Evolutionary conservation across 2,888 invertebrate species (phyloP), one percentile per base, ranked within the genome.

Genomic region (Camptogramma bilineatum): DNA sequence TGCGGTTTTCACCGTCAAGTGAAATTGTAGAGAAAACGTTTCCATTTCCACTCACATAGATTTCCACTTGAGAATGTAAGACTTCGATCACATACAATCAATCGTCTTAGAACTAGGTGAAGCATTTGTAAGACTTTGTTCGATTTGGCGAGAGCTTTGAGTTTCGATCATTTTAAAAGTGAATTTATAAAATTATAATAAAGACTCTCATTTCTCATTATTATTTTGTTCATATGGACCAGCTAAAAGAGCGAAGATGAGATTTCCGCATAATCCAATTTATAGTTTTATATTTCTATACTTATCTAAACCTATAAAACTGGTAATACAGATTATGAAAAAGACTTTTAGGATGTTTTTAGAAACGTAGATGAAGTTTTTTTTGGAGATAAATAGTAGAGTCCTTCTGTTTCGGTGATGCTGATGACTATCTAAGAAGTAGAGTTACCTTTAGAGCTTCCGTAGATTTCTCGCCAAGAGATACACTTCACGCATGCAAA

Each of bases 21-120:
- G 69, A 70, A 71, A 71, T 63, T 68, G 55, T 54, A 65, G 71
- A 57, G 69, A 69, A 71, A 68, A 64, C 50, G 63, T 54, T 64
- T 50, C 60, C 53, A 62, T 64, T 69, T 63, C 44, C 54, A 52
- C 55, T 62, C 52, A 64, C 66, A 59, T 63, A 64, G 34, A 60
- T 56, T 56, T 64, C 52, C 60, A 59, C 60, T 18, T 9, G 3
- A 28, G 47, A 39, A 13, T 13, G 34, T 50, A 61, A 47, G 54
- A 44, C 31, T 50, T 31, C 50, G 24, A 44, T 55, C 51, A 54
- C 48, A 53, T 42, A 61, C 28, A 52, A 56, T 19, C 17, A 4
- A 16, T 8, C 44, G 16, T 17, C 16, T 44, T 17, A 17, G 5
- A 44, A 16, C 17, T 13, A 39, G 13, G 34, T 34, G 34, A 34